These are phyloP conservation scores for Parasteatoda lunata DNA, from an alignment of 2,888 invertebrate genomes.

Conservation along the genomic window DNA sequence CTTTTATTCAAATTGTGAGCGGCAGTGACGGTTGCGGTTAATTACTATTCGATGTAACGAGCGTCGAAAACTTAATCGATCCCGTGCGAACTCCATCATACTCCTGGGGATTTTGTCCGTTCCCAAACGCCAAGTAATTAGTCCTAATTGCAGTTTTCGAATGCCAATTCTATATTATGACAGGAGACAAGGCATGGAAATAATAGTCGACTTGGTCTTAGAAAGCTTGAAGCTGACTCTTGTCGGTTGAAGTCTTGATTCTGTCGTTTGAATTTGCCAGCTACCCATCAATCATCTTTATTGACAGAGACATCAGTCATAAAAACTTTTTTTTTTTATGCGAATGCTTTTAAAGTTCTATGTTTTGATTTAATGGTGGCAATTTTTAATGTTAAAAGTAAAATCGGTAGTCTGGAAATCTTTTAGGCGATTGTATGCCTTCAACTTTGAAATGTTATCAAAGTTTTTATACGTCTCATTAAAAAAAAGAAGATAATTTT, in stretches of 20 bases:
- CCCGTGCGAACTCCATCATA: not conserved
- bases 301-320: not conserved
- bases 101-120: constrained; percentile 1
- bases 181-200: not conserved
- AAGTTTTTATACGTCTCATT: too few relatives aligned
- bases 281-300: not conserved
- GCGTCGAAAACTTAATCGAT: constrained; percentile 22
- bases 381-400: too few relatives aligned
- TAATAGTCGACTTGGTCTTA: not conserved
- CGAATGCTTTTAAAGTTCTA: too few relatives aligned
- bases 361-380: too few relatives aligned
- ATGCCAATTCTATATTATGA: not conserved
- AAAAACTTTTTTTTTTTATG: too few relatives aligned
- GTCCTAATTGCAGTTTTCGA: not conserved
- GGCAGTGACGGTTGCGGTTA: constrained; percentile 22
- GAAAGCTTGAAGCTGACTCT: not conserved
- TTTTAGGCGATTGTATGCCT: too few relatives aligned
- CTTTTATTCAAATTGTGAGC: not conserved
- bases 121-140: not conserved
- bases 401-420: too few relatives aligned
- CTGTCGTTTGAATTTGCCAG: not conserved
- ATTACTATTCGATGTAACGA: constrained; percentile 13
- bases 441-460: too few relatives aligned
- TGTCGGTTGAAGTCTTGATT: not conserved
- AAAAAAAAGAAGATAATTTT: too few relatives aligned